Conservation (phyloP, 2,797 vertebrate species). For the Tapirus indicus region DNA sequence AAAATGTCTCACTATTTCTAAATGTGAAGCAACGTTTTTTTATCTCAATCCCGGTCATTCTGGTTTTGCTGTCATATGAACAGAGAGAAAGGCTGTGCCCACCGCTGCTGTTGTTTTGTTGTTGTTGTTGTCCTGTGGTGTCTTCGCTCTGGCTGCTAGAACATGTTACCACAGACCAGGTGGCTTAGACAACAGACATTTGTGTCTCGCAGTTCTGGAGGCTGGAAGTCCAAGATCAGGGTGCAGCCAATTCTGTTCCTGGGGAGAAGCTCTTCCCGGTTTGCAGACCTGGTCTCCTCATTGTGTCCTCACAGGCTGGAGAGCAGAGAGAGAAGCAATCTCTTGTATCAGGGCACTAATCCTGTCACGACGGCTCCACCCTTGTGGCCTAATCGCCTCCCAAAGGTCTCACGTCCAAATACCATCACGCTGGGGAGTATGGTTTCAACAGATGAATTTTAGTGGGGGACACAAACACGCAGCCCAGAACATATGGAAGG, state of each 20-base stretch:
- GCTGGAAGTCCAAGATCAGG: neutral
- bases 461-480: accelerated
- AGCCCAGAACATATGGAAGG: accelerated
- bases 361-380: neutral
- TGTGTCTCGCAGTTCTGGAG: neutral
- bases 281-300: neutral
- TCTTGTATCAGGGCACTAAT: neutral
- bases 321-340: neutral
- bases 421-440: no score
- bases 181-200: accelerated
- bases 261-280: neutral
- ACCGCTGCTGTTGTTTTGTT: neutral
- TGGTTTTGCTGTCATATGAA: neutral
- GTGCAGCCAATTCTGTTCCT: neutral
- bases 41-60: neutral
- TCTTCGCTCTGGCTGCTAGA: no score
- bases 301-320: no score
- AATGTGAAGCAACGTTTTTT: neutral
- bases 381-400: neutral
- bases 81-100: accelerated
- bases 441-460: neutral
- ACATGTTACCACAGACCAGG: neutral
- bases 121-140: neutral
- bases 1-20: neutral
- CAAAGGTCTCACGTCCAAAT: neutral